A percentile compares a stretch with the other conserved stretches of the same genome.
Evolutionary conservation across 1,140 invertebrate genomes (phyloP).

Genomic region (Drosophila murphyi): DNA sequence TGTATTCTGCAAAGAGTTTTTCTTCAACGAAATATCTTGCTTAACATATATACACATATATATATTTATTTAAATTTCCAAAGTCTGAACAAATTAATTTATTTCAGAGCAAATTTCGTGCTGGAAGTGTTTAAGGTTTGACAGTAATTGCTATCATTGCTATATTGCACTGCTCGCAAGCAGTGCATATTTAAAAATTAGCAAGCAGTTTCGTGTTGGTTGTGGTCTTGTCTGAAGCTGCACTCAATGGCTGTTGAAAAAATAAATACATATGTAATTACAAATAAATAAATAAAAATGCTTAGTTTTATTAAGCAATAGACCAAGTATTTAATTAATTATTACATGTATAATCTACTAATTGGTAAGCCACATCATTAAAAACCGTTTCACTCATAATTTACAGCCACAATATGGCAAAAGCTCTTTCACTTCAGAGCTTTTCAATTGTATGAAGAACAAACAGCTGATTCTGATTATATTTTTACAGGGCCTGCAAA

Average conservation of each 20-base stretch:
- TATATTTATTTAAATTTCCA: neutral
- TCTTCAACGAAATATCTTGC: no score
- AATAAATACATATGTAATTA: neutral
- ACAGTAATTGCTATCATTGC: neutral
- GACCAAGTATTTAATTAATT: neutral
- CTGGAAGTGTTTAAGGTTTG: neutral
- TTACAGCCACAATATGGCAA: neutral
- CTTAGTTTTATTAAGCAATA: neutral
- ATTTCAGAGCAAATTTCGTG: neutral
- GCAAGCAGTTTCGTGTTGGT: neutral
- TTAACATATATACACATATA: neutral
- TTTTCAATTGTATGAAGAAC: constrained; percentile 32
- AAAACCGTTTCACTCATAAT: neutral
- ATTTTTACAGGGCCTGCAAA: neutral
- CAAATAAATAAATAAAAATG: neutral
- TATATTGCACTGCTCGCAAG: neutral
- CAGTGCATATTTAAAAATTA: neutral
- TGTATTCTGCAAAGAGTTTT: constrained; percentile 6
- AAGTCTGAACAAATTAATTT: neutral
- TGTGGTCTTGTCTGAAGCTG: neutral
- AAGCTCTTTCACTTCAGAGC: constrained; percentile 18
- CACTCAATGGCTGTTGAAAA: neutral
- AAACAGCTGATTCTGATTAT: constrained; percentile 40
- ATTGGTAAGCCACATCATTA: no score
- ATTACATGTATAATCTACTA: neutral